A percentile compares a stretch with the other conserved stretches of the same genome.
Evolutionary conservation across 2,113 vertebrate genomes (phyloP).

Genomic region (Chamaetylas fuelleborni): DNA sequence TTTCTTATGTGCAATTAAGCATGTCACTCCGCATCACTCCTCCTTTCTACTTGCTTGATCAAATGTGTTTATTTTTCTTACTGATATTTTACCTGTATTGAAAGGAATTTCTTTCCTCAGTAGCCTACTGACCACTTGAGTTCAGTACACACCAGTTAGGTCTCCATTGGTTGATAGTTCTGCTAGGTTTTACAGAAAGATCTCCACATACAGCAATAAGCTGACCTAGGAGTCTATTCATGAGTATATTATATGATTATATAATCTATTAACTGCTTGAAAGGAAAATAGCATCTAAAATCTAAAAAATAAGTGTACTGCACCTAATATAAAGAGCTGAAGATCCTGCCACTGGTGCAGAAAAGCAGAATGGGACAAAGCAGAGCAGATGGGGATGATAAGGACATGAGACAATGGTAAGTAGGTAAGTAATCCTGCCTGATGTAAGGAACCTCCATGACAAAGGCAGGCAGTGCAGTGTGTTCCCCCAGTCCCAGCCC

Average conservation of each 20-base stretch:
- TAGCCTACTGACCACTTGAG: background rate
- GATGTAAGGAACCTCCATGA: background rate
- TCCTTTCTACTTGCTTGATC: background rate
- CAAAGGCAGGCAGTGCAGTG: background rate
- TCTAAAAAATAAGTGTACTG: background rate
- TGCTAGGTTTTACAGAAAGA: background rate
- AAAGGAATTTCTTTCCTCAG: background rate
- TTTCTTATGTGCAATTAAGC: background rate
- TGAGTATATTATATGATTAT: background rate
- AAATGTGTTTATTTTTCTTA: background rate
- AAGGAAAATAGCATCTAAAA: background rate
- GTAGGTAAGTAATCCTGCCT: background rate
- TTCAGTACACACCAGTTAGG: background rate
- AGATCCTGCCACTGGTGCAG: background rate
- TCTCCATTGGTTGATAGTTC: background rate
- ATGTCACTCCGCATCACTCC: background rate
- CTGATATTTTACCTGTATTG: background rate
- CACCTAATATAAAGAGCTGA: background rate
- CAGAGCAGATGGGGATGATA: background rate
- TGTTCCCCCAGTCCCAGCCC: background rate
- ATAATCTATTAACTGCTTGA: background rate
- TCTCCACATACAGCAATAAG: background rate
- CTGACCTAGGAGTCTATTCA: background rate
- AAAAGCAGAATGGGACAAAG: background rate
- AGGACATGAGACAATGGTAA: background rate